Base-by-base conservation (phyloP, 2,888 invertebrate genomes). In the Oxystoma pomonae region DNA sequence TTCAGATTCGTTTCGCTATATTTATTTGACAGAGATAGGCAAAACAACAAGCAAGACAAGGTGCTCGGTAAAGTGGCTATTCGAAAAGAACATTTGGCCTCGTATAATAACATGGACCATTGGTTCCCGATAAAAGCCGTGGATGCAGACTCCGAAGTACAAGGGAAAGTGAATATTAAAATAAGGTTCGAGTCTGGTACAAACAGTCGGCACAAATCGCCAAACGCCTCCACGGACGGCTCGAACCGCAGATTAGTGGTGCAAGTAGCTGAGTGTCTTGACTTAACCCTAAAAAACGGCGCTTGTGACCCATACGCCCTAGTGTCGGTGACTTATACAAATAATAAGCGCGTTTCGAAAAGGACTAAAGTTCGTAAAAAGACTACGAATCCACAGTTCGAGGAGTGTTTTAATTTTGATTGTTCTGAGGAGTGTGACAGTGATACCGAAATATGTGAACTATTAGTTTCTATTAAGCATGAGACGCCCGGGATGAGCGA, bases 231-330 rank as follows among this genome's bases (percentile, higher is more conserved):
- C 62, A 65, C 65, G 57, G 71, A 70, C 59, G 62, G 71, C 69
- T 67, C 73, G 65, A 78, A 76, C 66, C 75, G 75, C 60, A 80
- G 81, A 57, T 78, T 84, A 2, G 82, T 86, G 62, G 84, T 90
- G 69, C 85, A 90, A 70, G 88, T 95, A 65, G 84, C 90, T 70
- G 94, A 94, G 81, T 95, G 94, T 81, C 87, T 89, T 69, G 94
- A 95, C 80, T 84, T 96, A 78, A 91, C 94, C 67, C 88, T 94
- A 70, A 92, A 92, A 78, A 93, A 92, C 81, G 93, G 94, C 72
- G 89, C 91, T 73, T 96, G 95, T 83, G 95, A 96, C 82, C 94
- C 96, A 16, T 95, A 90, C 81, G 93, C 92, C 69, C 85, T 90
- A 71, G 89, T 93, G 74, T 71, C 70, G 57, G 89, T 92, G 63